These are phyloP conservation scores for Callosobruchus maculatus DNA, from an alignment of 2,888 invertebrate species.

Conservation along the genomic window DNA sequence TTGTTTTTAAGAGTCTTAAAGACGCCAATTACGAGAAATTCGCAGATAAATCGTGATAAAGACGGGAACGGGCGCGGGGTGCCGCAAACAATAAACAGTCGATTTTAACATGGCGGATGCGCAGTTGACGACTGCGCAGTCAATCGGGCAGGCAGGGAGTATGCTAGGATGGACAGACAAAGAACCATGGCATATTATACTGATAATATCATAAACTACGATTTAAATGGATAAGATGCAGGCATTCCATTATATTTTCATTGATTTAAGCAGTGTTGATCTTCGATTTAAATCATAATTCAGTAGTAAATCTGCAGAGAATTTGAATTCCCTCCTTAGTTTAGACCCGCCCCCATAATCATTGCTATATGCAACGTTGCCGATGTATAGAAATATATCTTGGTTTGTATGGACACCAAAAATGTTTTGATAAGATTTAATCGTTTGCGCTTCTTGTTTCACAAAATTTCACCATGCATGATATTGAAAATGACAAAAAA, in stretches of 20 bases:
- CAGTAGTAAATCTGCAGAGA: neutral
- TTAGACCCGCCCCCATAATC: neutral
- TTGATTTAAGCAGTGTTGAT: neutral
- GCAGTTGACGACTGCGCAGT: neutral
- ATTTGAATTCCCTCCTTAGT: neutral
- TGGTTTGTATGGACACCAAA: too few species aligned
- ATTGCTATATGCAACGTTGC: neutral
- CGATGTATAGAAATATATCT: neutral
- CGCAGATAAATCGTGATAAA: constrained; percentile 29
- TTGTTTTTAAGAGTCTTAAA: constrained; percentile 11
- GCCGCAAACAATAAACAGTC: constrained; percentile 50
- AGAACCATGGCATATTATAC: neutral
- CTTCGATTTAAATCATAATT: neutral
- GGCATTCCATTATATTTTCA: neutral
- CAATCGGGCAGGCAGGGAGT: neutral
- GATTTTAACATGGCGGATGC: constrained; percentile 45
- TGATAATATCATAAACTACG: neutral
- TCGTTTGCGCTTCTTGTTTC: too few species aligned
- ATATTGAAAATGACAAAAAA: too few species aligned
- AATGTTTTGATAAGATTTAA: too few species aligned
- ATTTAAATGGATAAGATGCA: neutral
- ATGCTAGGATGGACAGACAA: neutral
- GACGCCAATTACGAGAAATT: constrained; percentile 24
- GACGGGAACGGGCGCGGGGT: constrained; percentile 44
- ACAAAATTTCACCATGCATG: too few species aligned